A percentile compares a stretch with the other conserved stretches of the same genome.
phyloP scores from a whole-genome alignment of 2,888 invertebrate species.

The Deilephila elpenor region DNA sequence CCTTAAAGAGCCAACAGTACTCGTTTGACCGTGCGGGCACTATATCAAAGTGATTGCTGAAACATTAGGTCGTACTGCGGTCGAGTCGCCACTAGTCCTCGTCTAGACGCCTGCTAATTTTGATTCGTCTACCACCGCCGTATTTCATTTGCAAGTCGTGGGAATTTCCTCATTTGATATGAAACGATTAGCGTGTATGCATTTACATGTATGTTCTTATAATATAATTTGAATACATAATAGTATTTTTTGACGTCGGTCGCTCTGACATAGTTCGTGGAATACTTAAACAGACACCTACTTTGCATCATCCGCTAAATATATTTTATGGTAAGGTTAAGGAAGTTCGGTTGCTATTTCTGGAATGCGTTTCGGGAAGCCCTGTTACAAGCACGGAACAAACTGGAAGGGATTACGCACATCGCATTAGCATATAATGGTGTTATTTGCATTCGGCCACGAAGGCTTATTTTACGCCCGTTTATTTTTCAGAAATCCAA shows the following conservation, averaged over 20 bases:
- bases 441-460: slow-evolving; percentile 77
- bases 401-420: slow-evolving; percentile 72
- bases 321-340: slow-evolving; percentile 44
- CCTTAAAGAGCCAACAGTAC: slow-evolving; percentile 52
- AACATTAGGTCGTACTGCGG: slow-evolving; percentile 64
- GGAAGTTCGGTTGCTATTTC: slow-evolving; percentile 58
- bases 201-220: background rate
- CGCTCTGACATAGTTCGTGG: slow-evolving; percentile 23
- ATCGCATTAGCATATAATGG: slow-evolving; percentile 80
- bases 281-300: slow-evolving; percentile 27
- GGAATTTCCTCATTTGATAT: background rate
- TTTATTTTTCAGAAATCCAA: slow-evolving; percentile 77
- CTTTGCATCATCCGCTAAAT: slow-evolving; percentile 37
- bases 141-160: slow-evolving; percentile 26
- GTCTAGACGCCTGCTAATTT: slow-evolving; percentile 65
- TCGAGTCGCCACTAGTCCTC: slow-evolving; percentile 58
- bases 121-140: slow-evolving; percentile 50
- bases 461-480: slow-evolving; percentile 72
- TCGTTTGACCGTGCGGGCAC: slow-evolving; percentile 59
- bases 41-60: slow-evolving; percentile 69
- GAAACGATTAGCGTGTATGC: background rate
- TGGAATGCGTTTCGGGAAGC: slow-evolving; percentile 64
- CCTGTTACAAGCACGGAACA: slow-evolving; percentile 64
- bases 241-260: slow-evolving; percentile 7
- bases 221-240: slow-evolving; percentile 10